Evolutionary conservation across 2,888 invertebrate genomes (phyloP).

Genomic region (Acholoe squamosa): DNA sequence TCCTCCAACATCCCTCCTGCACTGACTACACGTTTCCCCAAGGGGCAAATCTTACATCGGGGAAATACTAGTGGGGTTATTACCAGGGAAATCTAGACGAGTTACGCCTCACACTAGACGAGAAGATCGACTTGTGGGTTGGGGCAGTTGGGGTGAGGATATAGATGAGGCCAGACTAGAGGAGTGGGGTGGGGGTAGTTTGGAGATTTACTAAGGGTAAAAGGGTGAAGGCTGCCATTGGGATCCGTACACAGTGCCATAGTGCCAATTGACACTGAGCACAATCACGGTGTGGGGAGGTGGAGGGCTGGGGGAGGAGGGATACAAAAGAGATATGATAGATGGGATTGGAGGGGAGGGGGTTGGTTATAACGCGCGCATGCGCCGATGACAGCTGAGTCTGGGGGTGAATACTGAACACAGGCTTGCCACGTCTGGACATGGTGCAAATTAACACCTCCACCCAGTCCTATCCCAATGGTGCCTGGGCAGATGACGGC

Average conservation of each 20-base stretch:
- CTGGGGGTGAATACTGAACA: conserved; percentile 15
- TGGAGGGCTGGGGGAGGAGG: neutral
- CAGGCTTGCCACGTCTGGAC: neutral
- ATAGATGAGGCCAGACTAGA: neutral
- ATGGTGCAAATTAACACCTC: conserved; percentile 31
- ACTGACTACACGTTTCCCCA: neutral
- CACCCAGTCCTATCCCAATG: neutral
- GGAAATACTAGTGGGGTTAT: neutral
- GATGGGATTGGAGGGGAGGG: neutral
- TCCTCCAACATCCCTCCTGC: neutral
- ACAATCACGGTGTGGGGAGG: neutral
- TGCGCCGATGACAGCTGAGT: conserved; percentile 43
- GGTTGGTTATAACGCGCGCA: conserved; percentile 22
- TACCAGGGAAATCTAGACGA: neutral
- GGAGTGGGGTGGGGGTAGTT: neutral
- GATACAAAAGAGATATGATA: neutral
- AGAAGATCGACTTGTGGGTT: neutral
- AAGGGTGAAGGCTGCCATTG: no score
- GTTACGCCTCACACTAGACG: neutral
- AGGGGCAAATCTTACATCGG: neutral
- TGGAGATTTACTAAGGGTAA: no score
- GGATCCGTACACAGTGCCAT: neutral
- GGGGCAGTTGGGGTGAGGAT: neutral
- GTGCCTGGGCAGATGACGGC: no score
- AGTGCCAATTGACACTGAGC: neutral